These are phyloP conservation scores for Meganola albula DNA, from an alignment of 2,888 invertebrate species.

Conservation along the genomic window DNA sequence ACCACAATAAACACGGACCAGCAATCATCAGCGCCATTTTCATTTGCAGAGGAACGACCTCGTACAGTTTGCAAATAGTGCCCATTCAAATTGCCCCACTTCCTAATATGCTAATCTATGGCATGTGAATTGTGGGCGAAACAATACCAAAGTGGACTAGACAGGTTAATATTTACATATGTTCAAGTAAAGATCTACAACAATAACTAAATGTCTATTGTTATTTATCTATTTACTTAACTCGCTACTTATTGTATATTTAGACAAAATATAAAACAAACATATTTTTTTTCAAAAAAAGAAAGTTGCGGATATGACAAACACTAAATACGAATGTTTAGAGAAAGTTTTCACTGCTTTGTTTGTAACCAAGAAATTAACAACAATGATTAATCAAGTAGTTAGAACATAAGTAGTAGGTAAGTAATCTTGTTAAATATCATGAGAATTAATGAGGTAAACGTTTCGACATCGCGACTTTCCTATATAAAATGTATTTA, in stretches of 20 bases:
- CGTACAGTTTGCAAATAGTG: conserved; percentile 29
- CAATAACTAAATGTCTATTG: conserved; percentile 30
- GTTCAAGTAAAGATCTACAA: conserved; percentile 44
- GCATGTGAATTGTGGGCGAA: conserved; percentile 58
- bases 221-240: conserved; percentile 25
- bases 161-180: conserved; percentile 51
- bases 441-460: conserved; percentile 16
- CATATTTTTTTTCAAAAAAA: conserved; percentile 27
- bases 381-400: conserved; percentile 21
- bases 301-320: conserved; percentile 33
- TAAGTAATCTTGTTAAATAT: conserved; percentile 18
- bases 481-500: conserved; percentile 6
- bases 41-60: conserved; percentile 30
- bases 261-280: conserved; percentile 34
- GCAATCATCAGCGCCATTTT: conserved; percentile 23
- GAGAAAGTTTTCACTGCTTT: conserved; percentile 25
- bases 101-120: conserved; percentile 69
- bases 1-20: conserved; percentile 25
- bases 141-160: conserved; percentile 57
- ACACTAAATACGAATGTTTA: conserved; percentile 28
- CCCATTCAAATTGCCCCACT: conserved; percentile 61
- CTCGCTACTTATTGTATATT: conserved; percentile 17
- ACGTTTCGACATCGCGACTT: conserved; percentile 15
- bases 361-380: conserved; percentile 22
- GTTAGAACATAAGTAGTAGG: too few species aligned